Evolutionary conservation across 2,888 invertebrate genomes (phyloP).

Genomic region (Eudemis profundana): DNA sequence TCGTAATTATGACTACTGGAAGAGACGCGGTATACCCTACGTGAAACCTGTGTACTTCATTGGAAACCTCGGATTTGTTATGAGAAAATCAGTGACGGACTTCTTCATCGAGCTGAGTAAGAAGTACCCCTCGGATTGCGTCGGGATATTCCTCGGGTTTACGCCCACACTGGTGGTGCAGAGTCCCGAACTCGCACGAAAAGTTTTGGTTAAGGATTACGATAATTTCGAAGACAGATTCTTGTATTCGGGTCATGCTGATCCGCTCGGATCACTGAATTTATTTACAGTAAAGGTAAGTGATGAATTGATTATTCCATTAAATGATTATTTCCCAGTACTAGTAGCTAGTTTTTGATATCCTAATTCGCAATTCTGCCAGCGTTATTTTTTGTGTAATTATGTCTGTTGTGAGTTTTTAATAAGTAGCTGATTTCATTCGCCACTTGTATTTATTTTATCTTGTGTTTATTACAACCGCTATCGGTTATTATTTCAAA

Average conservation of each 20-base stretch:
- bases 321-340: no score
- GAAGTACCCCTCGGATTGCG: constrained; percentile 60
- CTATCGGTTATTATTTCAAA: no score
- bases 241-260: constrained; percentile 58
- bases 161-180: constrained; percentile 66
- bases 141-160: constrained; percentile 67
- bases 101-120: constrained; percentile 58
- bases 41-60: constrained; percentile 61
- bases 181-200: constrained; percentile 65
- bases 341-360: background rate
- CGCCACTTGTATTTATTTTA: no score
- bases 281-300: constrained; percentile 69
- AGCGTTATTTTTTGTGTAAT: no score
- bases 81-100: constrained; percentile 66
- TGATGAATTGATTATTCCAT: constrained; percentile 19
- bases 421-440: no score
- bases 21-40: constrained; percentile 63
- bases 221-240: constrained; percentile 67
- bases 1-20: constrained; percentile 68
- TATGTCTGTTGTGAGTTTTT: no score
- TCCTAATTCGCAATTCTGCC: no score
- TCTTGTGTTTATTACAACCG: no score
- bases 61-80: constrained; percentile 64
- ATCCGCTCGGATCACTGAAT: constrained; percentile 70
- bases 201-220: constrained; percentile 63